Percentiles rank a stretch among this genome's conserved stretches.
Conservation (phyloP, 2,797 vertebrate genomes). For the Dryobates pubescens region DNA sequence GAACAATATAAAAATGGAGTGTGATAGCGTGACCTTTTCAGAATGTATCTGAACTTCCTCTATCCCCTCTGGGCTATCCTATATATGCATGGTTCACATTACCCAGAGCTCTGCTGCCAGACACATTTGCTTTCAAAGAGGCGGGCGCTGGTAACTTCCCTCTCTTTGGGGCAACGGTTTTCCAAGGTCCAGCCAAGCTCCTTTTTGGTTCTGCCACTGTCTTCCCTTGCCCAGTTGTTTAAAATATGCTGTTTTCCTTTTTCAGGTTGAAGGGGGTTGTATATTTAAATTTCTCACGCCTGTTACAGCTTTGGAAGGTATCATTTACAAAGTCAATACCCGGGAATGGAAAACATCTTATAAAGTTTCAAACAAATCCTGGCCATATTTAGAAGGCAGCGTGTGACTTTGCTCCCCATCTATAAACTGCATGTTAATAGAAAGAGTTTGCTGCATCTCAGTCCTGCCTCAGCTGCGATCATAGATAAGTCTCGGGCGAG, state of each 20-base stretch:
- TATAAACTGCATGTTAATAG: background rate
- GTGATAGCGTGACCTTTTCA: background rate
- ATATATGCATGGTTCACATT: constrained; percentile 58
- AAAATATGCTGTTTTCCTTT: constrained; percentile 50
- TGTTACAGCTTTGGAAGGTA: constrained; percentile 24
- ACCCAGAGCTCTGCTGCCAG: constrained; percentile 14
- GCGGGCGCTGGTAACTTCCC: background rate
- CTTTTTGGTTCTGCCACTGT: constrained; percentile 3
- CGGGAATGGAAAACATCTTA: constrained; percentile 50
- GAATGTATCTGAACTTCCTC: constrained; percentile 50
- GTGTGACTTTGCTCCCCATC: background rate
- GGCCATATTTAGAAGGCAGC: background rate
- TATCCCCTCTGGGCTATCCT: background rate
- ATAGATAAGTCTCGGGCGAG: constrained; percentile 35
- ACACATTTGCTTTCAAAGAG: constrained; percentile 18
- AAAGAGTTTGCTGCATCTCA: background rate
- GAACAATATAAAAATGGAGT: constrained; percentile 34
- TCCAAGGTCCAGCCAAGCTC: background rate
- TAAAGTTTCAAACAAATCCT: constrained; percentile 27
- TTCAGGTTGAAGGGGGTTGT: constrained; percentile 18
- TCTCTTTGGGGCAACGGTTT: background rate
- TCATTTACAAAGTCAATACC: constrained; percentile 23
- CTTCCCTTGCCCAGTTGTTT: background rate
- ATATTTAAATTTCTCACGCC: constrained; percentile 54
- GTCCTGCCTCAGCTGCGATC: background rate